Conservation (phyloP, 1,140 invertebrate genomes). For the Acyrthosiphon pisum region DNA sequence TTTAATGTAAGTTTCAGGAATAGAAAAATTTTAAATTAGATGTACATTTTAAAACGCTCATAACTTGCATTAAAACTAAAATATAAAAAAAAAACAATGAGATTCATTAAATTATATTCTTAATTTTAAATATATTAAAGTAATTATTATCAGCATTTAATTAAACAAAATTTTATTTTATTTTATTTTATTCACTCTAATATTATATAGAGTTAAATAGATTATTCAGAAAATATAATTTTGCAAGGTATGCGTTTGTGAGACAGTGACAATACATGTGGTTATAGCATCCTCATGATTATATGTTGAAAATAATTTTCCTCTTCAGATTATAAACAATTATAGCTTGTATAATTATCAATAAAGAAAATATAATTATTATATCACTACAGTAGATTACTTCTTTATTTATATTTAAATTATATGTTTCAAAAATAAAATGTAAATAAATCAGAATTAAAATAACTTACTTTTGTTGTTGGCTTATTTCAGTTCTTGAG, state of each 20-base stretch:
- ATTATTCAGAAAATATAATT: neutral
- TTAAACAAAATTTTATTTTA: too few relatives aligned
- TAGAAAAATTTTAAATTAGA: neutral
- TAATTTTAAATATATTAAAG: neutral
- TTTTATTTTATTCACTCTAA: neutral
- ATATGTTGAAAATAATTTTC: neutral
- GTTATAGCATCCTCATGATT: neutral
- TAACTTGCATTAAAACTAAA: neutral
- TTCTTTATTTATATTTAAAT: neutral
- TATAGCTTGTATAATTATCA: neutral
- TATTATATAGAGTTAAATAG: neutral
- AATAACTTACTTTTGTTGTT: neutral
- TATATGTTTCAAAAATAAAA: neutral
- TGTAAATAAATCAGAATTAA: neutral
- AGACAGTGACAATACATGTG: neutral
- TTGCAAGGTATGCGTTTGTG: neutral
- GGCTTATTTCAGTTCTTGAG: neutral
- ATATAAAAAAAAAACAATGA: neutral
- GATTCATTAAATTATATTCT: neutral
- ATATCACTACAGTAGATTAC: neutral
- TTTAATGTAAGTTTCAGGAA: neutral
- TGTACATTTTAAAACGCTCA: neutral
- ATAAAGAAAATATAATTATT: neutral
- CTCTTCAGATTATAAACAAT: too few relatives aligned
- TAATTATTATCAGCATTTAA: neutral